Evolutionary conservation across 64 coral and sea anemone species (phyloP).

Genomic region (Actinia tenebrosa): DNA sequence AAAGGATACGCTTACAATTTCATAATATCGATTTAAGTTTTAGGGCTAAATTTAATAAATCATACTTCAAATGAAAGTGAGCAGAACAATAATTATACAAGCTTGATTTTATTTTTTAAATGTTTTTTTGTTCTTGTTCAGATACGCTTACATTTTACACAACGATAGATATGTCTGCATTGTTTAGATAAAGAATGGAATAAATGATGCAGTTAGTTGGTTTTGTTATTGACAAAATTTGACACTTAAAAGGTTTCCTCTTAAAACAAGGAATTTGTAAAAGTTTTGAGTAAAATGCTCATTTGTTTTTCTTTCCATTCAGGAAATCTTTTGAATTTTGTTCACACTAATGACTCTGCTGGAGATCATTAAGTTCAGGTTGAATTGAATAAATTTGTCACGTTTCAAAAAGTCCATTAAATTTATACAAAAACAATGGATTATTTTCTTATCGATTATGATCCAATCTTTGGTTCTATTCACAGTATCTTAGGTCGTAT

Average conservation of each 20-base stretch:
- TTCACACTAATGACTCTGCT: background rate
- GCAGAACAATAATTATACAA: background rate
- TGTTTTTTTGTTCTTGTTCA: background rate
- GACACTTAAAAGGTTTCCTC: background rate
- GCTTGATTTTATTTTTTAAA: background rate
- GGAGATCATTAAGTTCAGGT: background rate
- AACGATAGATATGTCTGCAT: background rate
- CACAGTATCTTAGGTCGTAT: background rate
- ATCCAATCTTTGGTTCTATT: background rate
- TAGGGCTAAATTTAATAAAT: background rate
- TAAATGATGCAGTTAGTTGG: background rate
- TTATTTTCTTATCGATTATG: too few species aligned
- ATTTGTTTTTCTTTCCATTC: background rate
- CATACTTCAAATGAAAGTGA: background rate
- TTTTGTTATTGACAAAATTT: background rate
- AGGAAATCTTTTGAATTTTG: constrained; percentile 1
- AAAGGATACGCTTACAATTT: background rate
- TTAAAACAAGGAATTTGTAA: background rate
- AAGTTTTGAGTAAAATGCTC: background rate
- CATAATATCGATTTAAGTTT: background rate
- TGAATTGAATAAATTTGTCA: background rate
- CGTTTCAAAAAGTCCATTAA: background rate
- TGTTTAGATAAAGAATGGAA: background rate
- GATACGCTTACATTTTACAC: background rate
- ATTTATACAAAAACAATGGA: background rate